Conservation (phyloP, 1,140 invertebrate species). For the Papilio xuthus region DNA sequence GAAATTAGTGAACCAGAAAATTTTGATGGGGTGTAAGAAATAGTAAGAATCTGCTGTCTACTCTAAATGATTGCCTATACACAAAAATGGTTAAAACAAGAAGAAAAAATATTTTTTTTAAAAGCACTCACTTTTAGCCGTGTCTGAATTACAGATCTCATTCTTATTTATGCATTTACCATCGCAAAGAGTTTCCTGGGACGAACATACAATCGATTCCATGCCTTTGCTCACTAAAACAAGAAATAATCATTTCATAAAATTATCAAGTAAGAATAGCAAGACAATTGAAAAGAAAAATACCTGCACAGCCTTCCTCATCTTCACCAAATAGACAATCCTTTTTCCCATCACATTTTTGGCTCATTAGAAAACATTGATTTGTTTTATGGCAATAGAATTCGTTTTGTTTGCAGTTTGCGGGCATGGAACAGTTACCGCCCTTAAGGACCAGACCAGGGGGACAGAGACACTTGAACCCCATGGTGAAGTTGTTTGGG, state of each 20-base stretch:
- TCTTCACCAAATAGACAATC: slow-evolving; percentile 87
- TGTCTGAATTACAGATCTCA: not conserved
- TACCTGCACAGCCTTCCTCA: slow-evolving; percentile 84
- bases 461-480: slow-evolving; percentile 84
- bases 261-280: not conserved
- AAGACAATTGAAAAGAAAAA: slow-evolving; percentile 31
- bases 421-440: slow-evolving; percentile 80
- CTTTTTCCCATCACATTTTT: slow-evolving; percentile 86
- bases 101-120: not conserved
- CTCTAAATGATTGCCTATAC: not conserved
- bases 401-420: slow-evolving; percentile 78
- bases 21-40: not conserved
- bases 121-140: not conserved
- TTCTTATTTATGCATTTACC: slow-evolving; percentile 52
- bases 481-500: slow-evolving; percentile 41
- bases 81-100: not conserved
- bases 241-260: not conserved
- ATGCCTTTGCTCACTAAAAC: slow-evolving; percentile 38
- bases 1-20: not conserved
- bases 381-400: slow-evolving; percentile 83
- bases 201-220: slow-evolving; percentile 3
- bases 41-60: not conserved
- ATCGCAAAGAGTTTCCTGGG: slow-evolving; percentile 49
- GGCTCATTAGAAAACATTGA: slow-evolving; percentile 83
- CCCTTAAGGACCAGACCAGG: slow-evolving; percentile 78